phyloP scores from a whole-genome alignment of 1,140 invertebrate species.

The Thereuonema tuberculata region DNA sequence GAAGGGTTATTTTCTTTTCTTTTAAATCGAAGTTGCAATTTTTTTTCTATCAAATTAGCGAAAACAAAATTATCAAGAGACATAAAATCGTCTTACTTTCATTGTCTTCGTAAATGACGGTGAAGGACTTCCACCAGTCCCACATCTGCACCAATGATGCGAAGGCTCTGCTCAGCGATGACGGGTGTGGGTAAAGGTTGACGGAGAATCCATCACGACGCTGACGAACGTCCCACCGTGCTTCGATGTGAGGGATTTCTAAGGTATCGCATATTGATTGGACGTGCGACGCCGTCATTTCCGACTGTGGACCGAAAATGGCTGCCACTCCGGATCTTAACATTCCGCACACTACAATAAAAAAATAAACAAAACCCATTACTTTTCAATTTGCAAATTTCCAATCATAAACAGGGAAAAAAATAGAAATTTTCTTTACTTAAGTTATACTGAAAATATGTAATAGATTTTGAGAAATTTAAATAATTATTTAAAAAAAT shows the following conservation, averaged over 20 bases:
- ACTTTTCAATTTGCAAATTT: too few species aligned
- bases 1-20: too few species aligned
- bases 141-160: conserved; percentile 28
- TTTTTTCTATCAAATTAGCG: too few species aligned
- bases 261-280: conserved; percentile 74
- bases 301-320: conserved; percentile 64
- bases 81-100: conserved; percentile 22
- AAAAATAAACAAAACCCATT: not conserved
- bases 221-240: conserved; percentile 45
- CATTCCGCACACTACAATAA: conserved; percentile 41
- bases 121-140: conserved; percentile 32
- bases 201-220: conserved; percentile 47
- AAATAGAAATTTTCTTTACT: too few species aligned
- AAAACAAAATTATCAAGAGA: not conserved
- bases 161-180: conserved; percentile 29
- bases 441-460: too few species aligned
- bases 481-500: too few species aligned
- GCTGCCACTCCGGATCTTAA: conserved; percentile 49
- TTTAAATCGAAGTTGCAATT: too few species aligned
- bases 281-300: conserved; percentile 49
- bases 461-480: too few species aligned
- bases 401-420: too few species aligned
- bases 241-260: conserved; percentile 70
- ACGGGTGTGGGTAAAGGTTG: conserved; percentile 59
- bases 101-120: conserved; percentile 33